Base-by-base conservation (phyloP, 2,113 vertebrate species). In the Labrus mixtus region DNA sequence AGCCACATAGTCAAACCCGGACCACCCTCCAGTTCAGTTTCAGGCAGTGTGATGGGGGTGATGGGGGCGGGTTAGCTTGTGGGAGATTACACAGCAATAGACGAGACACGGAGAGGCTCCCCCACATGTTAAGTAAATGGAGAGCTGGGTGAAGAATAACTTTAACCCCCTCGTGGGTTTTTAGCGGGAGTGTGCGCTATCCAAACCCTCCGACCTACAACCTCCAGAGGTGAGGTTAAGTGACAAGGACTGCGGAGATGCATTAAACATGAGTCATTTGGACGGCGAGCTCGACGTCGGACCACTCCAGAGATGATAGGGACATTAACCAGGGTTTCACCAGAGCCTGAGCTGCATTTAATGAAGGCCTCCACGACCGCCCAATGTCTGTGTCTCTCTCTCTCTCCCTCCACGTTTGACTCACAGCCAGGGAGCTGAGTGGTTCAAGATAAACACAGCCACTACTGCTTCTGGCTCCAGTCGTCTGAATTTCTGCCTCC, bases 241-340 rank as follows among this genome's bases (percentile, higher is more conserved):
- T 87, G 88, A 84, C 89, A 81, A 81, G 74, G 61, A 72, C 87
- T 84, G 88, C 83, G 72, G 73, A 88, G 76, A 93, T 93, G 90
- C 91, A 93, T 93, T 92, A 93, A 92, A 90, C 92, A 94, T 93
- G 92, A 93, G 90, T 81, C 81, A 65, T 89, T 81, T 87, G 86
- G 88, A 89, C 76, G 62, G 78, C 87, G 85, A 83, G 88, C 76
- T 50, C 50, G 86, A 75, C 43, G 81, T 72, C 56, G 76, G 85
- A 76, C 83, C 87, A 87, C 92, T 92, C 89, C 86, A 90, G 85
- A 91, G 89, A 90, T 89, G 90, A 91, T 91, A 91, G 89, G 86
- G 79, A 92, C 90, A 91, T 93, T 93, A 93, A 91, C 85, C 89
- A 76, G 89, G 87, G 88, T 83, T 92, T 89, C 90, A 88, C 79